These are phyloP conservation scores for Muscicapa adusta DNA, from an alignment of 2,113 vertebrate genomes.

Conservation along the genomic window DNA sequence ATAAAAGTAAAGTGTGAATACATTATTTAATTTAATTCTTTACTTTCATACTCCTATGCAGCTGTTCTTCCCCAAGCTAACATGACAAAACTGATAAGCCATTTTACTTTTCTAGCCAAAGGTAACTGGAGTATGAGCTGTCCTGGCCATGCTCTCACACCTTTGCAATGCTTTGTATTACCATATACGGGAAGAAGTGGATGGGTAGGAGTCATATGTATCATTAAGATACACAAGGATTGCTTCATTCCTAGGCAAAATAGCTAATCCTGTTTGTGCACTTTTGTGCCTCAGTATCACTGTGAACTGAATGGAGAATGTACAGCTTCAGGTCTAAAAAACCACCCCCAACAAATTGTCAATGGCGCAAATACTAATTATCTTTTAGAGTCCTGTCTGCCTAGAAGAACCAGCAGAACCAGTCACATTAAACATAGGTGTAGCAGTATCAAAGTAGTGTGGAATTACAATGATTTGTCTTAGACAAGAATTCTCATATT, in stretches of 20 bases:
- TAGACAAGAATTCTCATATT: neutral
- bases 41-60: neutral
- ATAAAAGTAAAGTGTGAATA: neutral
- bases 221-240: neutral
- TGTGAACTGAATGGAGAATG: neutral
- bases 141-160: accelerated
- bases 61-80: neutral
- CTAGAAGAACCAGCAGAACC: constrained; percentile 39
- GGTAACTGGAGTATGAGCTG: neutral
- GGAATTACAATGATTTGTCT: neutral
- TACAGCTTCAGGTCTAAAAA: neutral
- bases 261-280: neutral
- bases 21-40: neutral
- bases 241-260: neutral
- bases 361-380: constrained; percentile 10
- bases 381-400: neutral
- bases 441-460: neutral
- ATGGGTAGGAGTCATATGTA: neutral
- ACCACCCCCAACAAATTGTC: neutral
- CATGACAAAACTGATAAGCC: neutral
- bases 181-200: neutral
- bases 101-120: neutral
- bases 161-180: neutral
- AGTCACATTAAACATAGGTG: neutral
- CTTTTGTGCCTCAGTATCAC: neutral